Base-by-base conservation (phyloP, 2,113 vertebrate species). In the Amia ocellicauda region DNA sequence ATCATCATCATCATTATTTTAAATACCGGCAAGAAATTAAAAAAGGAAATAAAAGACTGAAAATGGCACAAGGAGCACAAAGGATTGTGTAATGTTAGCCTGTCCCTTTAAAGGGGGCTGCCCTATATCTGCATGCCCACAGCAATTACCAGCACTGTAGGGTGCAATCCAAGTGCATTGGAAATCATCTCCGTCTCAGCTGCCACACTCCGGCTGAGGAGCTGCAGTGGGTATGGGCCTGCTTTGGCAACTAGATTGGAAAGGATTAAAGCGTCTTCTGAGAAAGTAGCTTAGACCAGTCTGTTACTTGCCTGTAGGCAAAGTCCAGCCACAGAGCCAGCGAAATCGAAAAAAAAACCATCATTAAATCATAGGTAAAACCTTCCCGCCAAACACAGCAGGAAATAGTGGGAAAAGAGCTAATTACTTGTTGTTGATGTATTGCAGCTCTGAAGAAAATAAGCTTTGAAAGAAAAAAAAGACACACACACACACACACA, bases 121-220 rank as follows among this genome's bases (percentile, higher is more conserved):
- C 58, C 67, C 64, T 64, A 60, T 74, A 66, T 80, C 74, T 78
- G 71, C 71, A 73, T 75, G 64, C 69, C 68, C 64, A 72, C 69
- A 17, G 54, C 69, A 71, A 78, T 81, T 76, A 77, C 69, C 64
- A 68, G 74, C 74, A 72, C 74, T 75, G 72, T 72, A 69, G 75
- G 74, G 62, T 77, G 45, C 69, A 68, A 53, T 61, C 80, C 71
- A 36, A 74, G 45, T 55, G 63, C 20, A 47, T 64, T 70, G 76
- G 5, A 36, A 36, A 36, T 74, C 78, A 74, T 27, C 24, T 79
- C 78, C 77, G 31, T 36, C 31, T 36, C 31, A 36, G 31, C 31
- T 36, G 11, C 24, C 47, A 27, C 27, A 67, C 66, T 52, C 56
- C 54, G 52, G 59, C 61, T 36, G 53, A 76, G 65, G 70, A 66